phyloP scores from a whole-genome alignment of 1,140 invertebrate species.

The Pectinophora gossypiella region DNA sequence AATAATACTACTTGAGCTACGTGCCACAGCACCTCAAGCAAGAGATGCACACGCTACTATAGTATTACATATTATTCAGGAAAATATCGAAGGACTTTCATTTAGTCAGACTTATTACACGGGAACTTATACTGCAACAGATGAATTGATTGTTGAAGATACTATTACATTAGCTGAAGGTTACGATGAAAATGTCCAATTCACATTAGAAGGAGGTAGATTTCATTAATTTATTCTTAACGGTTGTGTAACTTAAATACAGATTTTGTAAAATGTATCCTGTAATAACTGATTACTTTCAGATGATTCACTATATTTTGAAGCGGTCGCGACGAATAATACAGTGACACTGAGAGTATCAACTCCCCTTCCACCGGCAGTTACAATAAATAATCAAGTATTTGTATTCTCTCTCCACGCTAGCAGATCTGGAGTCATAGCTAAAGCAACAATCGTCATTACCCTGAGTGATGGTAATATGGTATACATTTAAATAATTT shows the following conservation, averaged over 20 bases:
- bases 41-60: neutral
- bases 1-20: neutral
- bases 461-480: constrained; percentile 8
- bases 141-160: neutral
- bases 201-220: neutral
- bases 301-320: too few relatives aligned
- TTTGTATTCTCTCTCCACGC: too few relatives aligned
- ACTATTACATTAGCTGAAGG: neutral
- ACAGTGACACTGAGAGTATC: too few relatives aligned
- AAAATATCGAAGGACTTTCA: neutral
- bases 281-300: too few relatives aligned
- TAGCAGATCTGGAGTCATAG: too few relatives aligned
- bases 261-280: too few relatives aligned
- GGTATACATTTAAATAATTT: too few relatives aligned
- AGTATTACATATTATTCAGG: neutral
- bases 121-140: neutral
- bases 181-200: neutral
- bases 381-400: too few relatives aligned
- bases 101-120: neutral
- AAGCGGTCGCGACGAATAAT: too few relatives aligned
- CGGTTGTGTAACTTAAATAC: too few relatives aligned
- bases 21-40: neutral
- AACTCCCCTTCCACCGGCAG: too few relatives aligned
- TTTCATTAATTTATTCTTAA: neutral
- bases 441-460: too few relatives aligned